Conservation (phyloP, 2,113 vertebrate species). For the Eurypyga helias region DNA sequence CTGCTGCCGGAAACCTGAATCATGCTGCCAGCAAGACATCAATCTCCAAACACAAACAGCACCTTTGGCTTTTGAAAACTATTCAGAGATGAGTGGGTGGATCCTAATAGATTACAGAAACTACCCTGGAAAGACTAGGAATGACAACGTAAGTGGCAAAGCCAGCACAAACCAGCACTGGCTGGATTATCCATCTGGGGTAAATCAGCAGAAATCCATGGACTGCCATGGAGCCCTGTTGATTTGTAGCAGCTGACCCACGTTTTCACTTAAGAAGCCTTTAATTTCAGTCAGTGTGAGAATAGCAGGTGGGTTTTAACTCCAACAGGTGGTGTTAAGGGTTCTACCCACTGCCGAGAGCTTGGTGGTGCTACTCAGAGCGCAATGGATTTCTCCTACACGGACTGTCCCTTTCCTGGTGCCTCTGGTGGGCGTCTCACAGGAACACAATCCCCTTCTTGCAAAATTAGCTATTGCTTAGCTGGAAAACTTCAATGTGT, state of each 20-base stretch:
- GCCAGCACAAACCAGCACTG: not conserved
- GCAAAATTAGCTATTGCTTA: not conserved
- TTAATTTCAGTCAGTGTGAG: not conserved
- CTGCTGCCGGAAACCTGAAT: constrained; percentile 43
- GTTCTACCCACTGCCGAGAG: not conserved
- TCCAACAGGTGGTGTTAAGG: fast-evolving
- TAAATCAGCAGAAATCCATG: not conserved
- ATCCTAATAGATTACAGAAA: not conserved
- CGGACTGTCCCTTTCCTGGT: too few relatives aligned
- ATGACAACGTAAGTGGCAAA: not conserved
- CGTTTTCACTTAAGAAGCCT: not conserved
- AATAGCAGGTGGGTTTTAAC: not conserved
- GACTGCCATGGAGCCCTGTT: not conserved
- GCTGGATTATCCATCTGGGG: not conserved
- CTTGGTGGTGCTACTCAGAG: not conserved
- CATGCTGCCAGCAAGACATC: not conserved
- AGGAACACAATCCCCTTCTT: not conserved
- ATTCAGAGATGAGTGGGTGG: not conserved
- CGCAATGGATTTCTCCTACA: not conserved
- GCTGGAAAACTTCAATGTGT: not conserved
- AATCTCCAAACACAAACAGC: not conserved
- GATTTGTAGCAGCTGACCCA: not conserved
- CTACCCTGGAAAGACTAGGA: not conserved
- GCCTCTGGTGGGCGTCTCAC: not conserved
- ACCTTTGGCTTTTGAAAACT: not conserved